Percentiles rank a stretch among this genome's conserved stretches.
Conservation (phyloP, 2,888 invertebrate genomes). For the Lapara coniferarum region DNA sequence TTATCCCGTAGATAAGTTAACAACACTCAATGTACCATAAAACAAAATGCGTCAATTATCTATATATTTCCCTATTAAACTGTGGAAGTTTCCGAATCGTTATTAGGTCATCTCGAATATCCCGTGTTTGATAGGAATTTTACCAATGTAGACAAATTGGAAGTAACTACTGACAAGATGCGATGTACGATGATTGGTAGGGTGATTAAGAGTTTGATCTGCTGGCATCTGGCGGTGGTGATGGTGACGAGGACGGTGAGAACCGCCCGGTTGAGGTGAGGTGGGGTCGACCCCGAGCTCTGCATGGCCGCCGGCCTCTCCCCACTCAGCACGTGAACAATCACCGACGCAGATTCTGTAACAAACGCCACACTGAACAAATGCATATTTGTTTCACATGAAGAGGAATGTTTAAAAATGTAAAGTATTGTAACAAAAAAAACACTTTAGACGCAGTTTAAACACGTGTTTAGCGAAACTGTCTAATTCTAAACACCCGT, state of each 20-base stretch:
- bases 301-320: constrained; percentile 87
- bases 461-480: too few species aligned
- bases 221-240: constrained; percentile 54
- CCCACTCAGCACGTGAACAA: constrained; percentile 92
- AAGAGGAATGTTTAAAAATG: background rate
- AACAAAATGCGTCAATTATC: background rate
- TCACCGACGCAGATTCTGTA: constrained; percentile 90
- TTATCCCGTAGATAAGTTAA: background rate
- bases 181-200: constrained; percentile 49
- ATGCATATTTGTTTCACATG: background rate
- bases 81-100: constrained; percentile 38
- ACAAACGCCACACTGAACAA: constrained; percentile 1
- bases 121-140: constrained; percentile 28
- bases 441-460: too few species aligned
- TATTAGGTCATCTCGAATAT: constrained; percentile 69
- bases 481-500: too few species aligned
- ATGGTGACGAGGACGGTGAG: constrained; percentile 59
- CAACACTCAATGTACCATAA: constrained; percentile 1
- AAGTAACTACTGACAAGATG: constrained; percentile 45
- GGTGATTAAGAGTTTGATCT: constrained; percentile 45
- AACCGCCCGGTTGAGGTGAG: constrained; percentile 62
- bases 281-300: constrained; percentile 72
- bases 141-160: constrained; percentile 37
- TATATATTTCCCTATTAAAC: constrained; percentile 13
- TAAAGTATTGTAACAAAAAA: too few species aligned